Evolutionary conservation across 2,888 invertebrate genomes (phyloP), one percentile per base, ranked within the genome.

Genomic region (Geotrupes spiniger): DNA sequence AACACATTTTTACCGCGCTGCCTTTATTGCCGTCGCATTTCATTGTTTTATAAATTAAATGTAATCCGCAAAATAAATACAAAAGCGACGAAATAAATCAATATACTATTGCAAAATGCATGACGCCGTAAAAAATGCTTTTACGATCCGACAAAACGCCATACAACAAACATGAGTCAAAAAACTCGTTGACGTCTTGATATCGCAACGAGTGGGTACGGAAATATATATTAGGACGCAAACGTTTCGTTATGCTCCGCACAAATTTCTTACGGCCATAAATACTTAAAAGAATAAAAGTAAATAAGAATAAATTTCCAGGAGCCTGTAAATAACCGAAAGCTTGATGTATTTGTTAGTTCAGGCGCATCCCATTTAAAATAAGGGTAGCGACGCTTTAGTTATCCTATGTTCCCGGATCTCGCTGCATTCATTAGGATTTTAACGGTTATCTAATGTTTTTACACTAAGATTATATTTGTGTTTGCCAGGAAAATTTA

Each of bases 261-360:
- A 33, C 39, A 46, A 46, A 29, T 46, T 46, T 29, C 46, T 46
- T 46, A 46, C 43, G 42, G 43, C 37, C 49, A 53, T 53, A 53
- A 53, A 53, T 53, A 53, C 33, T 25, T 48, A 46, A 51, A 46
- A 57, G 57, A 57, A 57, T 57, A 57, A 57, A 57, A 52, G 57
- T 51, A 57, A 57, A 57, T 57, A 57, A 50, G 49, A 51, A 49
- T 46, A 53, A 57, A 57, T 57, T 40, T 40, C 52, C 39, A 38
- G 48, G 43, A 49, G 53, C 54, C 38, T 50, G 56, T 52, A 56
- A 56, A 56, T 56, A 56, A 53, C 53, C 49, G 44, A 59, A 60
- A 59, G 57, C 59, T 59, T 60, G 60, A 62, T 62, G 56, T 62
- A 62, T 62, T 57, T 60, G 61, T 62, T 62, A 56, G 60, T 62